Evolutionary conservation across 2,797 vertebrate species (phyloP), one percentile per base, ranked within the genome.

Genomic region (Urocyon cinereoargenteus): DNA sequence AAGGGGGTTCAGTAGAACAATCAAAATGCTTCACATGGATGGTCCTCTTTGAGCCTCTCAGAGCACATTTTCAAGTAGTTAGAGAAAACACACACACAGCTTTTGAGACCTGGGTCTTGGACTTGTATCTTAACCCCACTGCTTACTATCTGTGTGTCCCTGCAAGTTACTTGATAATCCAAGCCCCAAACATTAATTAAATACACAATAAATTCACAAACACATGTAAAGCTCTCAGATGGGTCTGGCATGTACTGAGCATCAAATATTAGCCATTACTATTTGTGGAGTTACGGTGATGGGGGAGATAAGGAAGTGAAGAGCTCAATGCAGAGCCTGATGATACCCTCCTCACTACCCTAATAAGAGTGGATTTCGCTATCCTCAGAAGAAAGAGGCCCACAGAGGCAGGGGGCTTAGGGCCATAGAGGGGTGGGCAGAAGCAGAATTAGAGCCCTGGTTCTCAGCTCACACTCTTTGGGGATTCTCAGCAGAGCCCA

Each of bases 121-220:
- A 40, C 86, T 89, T 73, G n/a, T 94, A 93, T 53, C 89, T 59
- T 14, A 75, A 64, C 34, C 94, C 75, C 70, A 34, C 22, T 36
- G 93, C 64, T 77, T 49, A 6, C 9, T 5, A 36, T 18, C 36
- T 57, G 34, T 36, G 12, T 62, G 68, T 85, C 78, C n/a, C 70
- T 61, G 36, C 18, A 79, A 53, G 49, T 36, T 31, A 73, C 64
- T 85, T 40, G 86, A 31, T 51, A 34, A 28, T 31, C 15, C 19
- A 45, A 12, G 24, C 49, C 84, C 31, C 28, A 6, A 40, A 61
- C 5, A 16, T 4, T 51, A 36, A 73, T 22, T 79, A 66, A 75
- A 78, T 34, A 53, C 28, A 62, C 4, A 11, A 28, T 79, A 66
- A 75, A 82, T 34, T 40, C 36, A 62, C 5, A 16, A 28, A 34